These are phyloP conservation scores for Erynnis tages DNA, from an alignment of 2,888 invertebrate genomes.

Conservation along the genomic window DNA sequence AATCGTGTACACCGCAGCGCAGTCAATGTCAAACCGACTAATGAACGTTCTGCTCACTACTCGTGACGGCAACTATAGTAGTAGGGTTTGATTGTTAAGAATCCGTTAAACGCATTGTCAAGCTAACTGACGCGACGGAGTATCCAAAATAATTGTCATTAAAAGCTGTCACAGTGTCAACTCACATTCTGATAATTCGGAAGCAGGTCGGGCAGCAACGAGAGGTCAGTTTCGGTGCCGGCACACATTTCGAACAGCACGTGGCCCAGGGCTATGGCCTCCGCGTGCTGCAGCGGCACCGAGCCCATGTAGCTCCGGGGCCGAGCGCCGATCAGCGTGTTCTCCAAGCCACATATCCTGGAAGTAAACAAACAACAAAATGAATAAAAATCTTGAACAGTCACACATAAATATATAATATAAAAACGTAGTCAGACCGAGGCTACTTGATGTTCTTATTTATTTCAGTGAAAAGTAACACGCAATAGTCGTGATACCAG, in stretches of 20 bases:
- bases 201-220: slow-evolving; percentile 87
- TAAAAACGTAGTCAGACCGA: no score
- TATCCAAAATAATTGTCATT: no score
- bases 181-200: slow-evolving; percentile 86
- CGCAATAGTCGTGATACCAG: no score
- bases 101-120: no score
- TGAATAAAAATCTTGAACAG: neutral
- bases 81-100: no score
- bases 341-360: slow-evolving; percentile 93
- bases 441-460: no score
- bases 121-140: neutral
- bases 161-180: slow-evolving; percentile 20
- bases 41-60: no score
- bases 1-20: no score
- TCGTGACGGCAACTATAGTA: no score
- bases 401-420: no score
- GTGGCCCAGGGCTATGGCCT: slow-evolving; percentile 87
- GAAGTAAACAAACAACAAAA: neutral
- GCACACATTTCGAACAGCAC: slow-evolving; percentile 96
- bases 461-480: no score
- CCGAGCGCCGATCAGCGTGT: slow-evolving; percentile 88
- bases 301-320: slow-evolving; percentile 72
- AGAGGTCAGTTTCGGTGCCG: slow-evolving; percentile 88
- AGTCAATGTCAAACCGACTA: no score
- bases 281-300: slow-evolving; percentile 65